Conservation (phyloP, 2,113 vertebrate species). For the Brachionichthys hirsutus region DNA sequence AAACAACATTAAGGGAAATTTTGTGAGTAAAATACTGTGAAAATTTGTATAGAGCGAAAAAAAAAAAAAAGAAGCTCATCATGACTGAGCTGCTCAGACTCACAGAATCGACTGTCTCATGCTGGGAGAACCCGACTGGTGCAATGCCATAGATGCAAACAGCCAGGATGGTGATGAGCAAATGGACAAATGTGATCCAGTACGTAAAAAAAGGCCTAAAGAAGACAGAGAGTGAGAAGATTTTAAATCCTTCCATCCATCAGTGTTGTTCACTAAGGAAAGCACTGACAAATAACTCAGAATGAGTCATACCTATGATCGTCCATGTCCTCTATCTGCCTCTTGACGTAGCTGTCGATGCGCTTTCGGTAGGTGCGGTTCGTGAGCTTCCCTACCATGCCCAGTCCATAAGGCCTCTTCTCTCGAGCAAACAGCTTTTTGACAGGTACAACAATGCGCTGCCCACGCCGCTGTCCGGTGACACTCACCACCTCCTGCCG, state of each 20-base stretch:
- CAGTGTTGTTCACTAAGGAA: neutral
- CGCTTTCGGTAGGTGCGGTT: conserved; percentile 97
- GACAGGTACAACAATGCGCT: conserved; percentile 91
- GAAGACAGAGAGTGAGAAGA: conserved; percentile 4
- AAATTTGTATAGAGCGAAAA: neutral
- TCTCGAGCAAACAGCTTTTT: conserved; percentile 95
- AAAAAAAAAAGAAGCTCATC: neutral
- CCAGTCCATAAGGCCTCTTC: conserved; percentile 94
- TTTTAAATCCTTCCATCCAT: conserved; percentile 5
- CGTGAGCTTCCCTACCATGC: conserved; percentile 97
- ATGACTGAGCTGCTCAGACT: conserved; percentile 63
- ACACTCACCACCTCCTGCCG: conserved; percentile 95
- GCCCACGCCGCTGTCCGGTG: conserved; percentile 86
- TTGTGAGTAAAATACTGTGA: neutral
- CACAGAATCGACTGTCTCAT: conserved; percentile 97
- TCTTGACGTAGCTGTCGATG: conserved; percentile 95
- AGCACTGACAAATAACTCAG: neutral
- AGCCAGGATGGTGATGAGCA: conserved; percentile 94
- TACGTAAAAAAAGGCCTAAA: conserved; percentile 97
- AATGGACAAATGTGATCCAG: conserved; percentile 97
- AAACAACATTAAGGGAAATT: neutral
- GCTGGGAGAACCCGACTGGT: conserved; percentile 96
- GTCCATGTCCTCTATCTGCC: conserved; percentile 98
- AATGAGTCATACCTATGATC: conserved; percentile 85
- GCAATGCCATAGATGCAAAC: conserved; percentile 97